Conservation (phyloP, 2,113 vertebrate genomes). For the Gallinago paraguaiae region DNA sequence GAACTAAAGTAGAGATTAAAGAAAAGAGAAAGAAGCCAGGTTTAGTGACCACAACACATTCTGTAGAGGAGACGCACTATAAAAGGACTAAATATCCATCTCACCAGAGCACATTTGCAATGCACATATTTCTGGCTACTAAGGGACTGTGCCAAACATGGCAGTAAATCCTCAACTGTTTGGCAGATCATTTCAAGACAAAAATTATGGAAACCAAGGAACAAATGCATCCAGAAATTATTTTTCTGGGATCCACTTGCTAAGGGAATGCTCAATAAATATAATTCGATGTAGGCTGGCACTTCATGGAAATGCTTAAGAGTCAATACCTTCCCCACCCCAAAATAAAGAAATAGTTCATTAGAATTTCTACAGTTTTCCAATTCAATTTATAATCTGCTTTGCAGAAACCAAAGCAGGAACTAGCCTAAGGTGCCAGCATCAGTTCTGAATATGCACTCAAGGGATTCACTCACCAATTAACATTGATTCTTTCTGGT, state of each 20-base stretch:
- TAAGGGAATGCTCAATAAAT: background rate
- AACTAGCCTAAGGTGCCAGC: background rate
- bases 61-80: background rate
- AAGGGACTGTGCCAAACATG: background rate
- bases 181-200: constrained; percentile 30
- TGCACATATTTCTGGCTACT: background rate
- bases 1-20: background rate
- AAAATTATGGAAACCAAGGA: constrained; percentile 17
- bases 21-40: background rate
- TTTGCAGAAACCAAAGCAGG: constrained; percentile 33
- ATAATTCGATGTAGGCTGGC: rapidly evolving
- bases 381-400: background rate
- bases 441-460: background rate
- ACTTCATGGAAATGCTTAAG: background rate
- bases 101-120: background rate
- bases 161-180: constrained; percentile 36
- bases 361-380: background rate
- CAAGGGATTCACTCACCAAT: constrained; percentile 81
- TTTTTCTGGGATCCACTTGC: background rate
- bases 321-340: background rate
- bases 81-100: constrained; percentile 13
- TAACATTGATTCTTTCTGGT: constrained; percentile 82
- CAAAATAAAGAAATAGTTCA: background rate
- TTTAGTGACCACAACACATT: background rate
- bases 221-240: background rate